Evolutionary conservation across 2,888 invertebrate species (phyloP).

Genomic region (Peribatodes rhomboidaria): DNA sequence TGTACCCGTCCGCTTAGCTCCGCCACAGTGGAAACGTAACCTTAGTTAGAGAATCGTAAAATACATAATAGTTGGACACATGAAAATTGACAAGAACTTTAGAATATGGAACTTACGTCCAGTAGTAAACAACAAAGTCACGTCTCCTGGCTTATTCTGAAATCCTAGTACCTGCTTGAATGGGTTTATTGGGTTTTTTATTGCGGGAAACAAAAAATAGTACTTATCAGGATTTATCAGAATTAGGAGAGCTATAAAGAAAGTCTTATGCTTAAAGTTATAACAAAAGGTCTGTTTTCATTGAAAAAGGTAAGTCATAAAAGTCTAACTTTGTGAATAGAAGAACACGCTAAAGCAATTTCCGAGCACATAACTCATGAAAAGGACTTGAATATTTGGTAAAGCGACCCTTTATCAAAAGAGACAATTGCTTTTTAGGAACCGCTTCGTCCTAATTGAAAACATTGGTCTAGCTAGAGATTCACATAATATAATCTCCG

Average conservation of each 20-base stretch:
- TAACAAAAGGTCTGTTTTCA: conserved; percentile 8
- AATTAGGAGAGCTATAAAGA: conserved; percentile 11
- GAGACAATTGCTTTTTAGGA: conserved; percentile 2
- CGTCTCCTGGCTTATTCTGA: background rate
- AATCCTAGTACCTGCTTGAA: background rate
- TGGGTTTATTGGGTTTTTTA: no score
- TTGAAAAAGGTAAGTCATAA: conserved; percentile 32
- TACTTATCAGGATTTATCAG: background rate
- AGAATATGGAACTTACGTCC: no score
- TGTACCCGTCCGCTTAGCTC: no score
- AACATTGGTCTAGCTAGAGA: background rate
- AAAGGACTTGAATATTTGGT: conserved; percentile 20
- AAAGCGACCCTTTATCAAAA: conserved; percentile 2
- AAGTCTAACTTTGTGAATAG: conserved; percentile 19
- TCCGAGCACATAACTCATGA: conserved; percentile 16
- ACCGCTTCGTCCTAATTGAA: background rate
- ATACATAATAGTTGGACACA: no score
- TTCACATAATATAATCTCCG: background rate
- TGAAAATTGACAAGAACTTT: no score
- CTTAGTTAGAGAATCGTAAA: no score
- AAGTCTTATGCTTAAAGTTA: conserved; percentile 16
- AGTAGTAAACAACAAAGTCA: no score
- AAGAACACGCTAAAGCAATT: conserved; percentile 20
- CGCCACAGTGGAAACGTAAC: no score
- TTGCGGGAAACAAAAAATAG: background rate